Evolutionary conservation across 2,797 vertebrate species (phyloP).

Genomic region (Florisuga fusca): DNA sequence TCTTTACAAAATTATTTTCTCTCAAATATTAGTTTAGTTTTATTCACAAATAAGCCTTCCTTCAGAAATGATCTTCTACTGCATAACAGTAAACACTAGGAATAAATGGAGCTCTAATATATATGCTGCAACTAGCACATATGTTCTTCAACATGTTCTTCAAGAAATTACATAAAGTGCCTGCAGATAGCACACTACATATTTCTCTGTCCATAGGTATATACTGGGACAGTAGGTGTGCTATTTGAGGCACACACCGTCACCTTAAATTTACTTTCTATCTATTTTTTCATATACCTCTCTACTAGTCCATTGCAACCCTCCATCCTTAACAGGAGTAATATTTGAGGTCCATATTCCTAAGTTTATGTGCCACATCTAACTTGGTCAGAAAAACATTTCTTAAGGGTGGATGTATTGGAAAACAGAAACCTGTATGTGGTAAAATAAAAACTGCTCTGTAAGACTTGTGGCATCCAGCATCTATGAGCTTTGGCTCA

Average conservation of each 20-base stretch:
- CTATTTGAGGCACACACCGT: accelerated
- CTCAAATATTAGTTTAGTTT: neutral
- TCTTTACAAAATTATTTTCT: neutral
- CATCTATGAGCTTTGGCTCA: accelerated
- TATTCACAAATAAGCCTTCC: accelerated
- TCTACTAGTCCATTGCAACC: neutral
- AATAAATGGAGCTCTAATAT: neutral
- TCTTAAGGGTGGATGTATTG: neutral
- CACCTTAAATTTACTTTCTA: neutral
- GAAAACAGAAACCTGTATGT: neutral
- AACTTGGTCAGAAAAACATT: accelerated
- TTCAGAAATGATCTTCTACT: neutral
- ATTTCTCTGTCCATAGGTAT: neutral
- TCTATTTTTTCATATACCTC: neutral
- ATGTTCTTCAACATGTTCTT: neutral
- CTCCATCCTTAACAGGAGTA: neutral
- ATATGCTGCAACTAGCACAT: accelerated
- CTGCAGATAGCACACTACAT: neutral
- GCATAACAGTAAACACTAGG: neutral
- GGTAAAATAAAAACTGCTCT: neutral
- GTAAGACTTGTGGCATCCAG: neutral
- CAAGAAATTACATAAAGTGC: neutral
- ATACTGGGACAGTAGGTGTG: neutral
- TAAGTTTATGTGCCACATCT: neutral
- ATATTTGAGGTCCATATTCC: neutral